A percentile compares a stretch with the other conserved stretches of the same genome.
These are phyloP conservation scores for Sinotaia quadrata DNA, from an alignment of 2,888 invertebrate genomes.

Conservation along the genomic window DNA sequence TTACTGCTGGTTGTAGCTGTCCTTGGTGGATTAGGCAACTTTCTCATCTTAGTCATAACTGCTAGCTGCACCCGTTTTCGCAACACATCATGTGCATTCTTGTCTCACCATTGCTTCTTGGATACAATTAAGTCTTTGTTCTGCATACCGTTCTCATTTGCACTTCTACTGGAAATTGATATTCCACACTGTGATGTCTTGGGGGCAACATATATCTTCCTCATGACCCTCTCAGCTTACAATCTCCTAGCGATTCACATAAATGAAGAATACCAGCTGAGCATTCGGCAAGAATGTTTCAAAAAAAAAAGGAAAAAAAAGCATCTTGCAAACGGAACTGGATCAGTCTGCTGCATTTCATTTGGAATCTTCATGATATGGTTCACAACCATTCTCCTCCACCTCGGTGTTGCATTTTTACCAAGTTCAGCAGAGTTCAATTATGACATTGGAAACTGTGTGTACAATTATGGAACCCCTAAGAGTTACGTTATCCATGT, in stretches of 20 bases:
- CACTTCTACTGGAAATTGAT: conserved; percentile 49
- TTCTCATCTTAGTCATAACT: conserved; percentile 51
- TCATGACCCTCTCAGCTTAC: conserved; percentile 91
- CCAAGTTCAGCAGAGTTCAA: conserved; percentile 66
- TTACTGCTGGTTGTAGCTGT: conserved; percentile 57
- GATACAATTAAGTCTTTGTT: conserved; percentile 67
- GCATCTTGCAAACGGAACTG: conserved; percentile 38
- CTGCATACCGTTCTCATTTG: conserved; percentile 66
- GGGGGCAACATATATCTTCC: conserved; percentile 88
- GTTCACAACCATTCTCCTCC: conserved; percentile 92
- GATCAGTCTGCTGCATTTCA: conserved; percentile 79
- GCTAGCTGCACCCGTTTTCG: conserved; percentile 54
- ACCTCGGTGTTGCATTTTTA: conserved; percentile 79
- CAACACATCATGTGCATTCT: conserved; percentile 64
- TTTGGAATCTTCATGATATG: conserved; percentile 94
- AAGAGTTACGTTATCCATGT: conserved; percentile 92
- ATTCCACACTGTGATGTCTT: conserved; percentile 81
- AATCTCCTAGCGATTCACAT: conserved; percentile 81
- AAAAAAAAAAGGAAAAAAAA: not conserved
- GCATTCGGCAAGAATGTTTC: conserved; percentile 40
- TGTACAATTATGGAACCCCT: conserved; percentile 88
- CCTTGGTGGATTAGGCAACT: conserved; percentile 60
- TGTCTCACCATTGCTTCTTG: conserved; percentile 68
- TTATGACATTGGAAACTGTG: conserved; percentile 87
- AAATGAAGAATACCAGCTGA: conserved; percentile 68